Percentiles rank a stretch among this genome's conserved stretches.
Conservation (phyloP, 2,888 invertebrate genomes). For the Diadromus collaris region DNA sequence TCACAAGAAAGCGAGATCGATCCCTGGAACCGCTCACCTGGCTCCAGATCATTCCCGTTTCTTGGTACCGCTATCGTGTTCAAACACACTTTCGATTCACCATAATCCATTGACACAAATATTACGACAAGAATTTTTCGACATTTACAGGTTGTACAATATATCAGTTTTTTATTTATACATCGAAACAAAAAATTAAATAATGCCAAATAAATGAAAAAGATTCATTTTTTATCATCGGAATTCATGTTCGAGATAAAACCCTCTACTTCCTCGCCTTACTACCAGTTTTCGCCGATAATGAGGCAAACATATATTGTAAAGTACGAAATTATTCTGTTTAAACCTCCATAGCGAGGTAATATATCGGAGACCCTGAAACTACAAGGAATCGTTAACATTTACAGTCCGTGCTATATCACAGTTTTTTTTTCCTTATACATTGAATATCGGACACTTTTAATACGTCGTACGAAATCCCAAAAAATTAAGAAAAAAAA, state of each 20-base stretch:
- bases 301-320: too few relatives aligned
- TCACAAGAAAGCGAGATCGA: background rate
- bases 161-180: background rate
- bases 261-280: background rate
- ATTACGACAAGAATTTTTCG: background rate
- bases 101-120: background rate
- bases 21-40: slow-evolving; percentile 18
- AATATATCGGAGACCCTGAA: background rate
- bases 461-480: too few relatives aligned
- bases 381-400: background rate
- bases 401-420: background rate
- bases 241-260: background rate
- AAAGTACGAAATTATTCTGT: background rate
- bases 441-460: too few relatives aligned
- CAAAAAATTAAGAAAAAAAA: too few relatives aligned
- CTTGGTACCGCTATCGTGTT: slow-evolving; percentile 1
- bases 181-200: background rate
- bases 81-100: slow-evolving; percentile 3
- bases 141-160: background rate
- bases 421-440: background rate
- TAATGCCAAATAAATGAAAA: background rate
- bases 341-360: background rate
- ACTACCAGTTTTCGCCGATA: background rate
- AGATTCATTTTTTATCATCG: background rate
- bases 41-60: slow-evolving; percentile 2